Percentiles rank a stretch among this genome's conserved stretches.
phyloP scores from a whole-genome alignment of 2,888 invertebrate species.

The Linnaemya vulpina region DNA sequence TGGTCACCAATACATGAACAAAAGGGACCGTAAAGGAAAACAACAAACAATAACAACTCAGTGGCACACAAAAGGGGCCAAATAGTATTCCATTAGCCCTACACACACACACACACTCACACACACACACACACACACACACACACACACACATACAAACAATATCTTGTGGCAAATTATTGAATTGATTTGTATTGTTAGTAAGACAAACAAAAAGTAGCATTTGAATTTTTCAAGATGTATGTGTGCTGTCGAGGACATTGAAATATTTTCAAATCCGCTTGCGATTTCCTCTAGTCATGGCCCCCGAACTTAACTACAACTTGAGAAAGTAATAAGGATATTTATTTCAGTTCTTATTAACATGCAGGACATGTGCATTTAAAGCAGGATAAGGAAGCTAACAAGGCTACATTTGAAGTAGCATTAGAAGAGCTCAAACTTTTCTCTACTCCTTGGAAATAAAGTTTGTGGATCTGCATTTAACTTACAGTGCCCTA shows the following conservation, averaged over 20 bases:
- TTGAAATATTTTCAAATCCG: background rate
- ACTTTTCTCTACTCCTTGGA: background rate
- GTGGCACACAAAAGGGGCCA: background rate
- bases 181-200: conserved; percentile 7
- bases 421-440: background rate
- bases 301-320: background rate
- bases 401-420: background rate
- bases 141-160: background rate
- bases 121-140: background rate
- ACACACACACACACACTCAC: background rate
- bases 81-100: conserved; percentile 21
- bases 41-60: background rate
- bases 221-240: background rate
- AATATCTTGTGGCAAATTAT: conserved; percentile 41
- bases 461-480: too few species aligned
- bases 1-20: conserved; percentile 6
- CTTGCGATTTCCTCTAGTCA: background rate
- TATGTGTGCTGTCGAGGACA: background rate
- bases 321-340: background rate
- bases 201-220: conserved; percentile 10
- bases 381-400: background rate
- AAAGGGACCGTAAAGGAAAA: conserved; percentile 13
- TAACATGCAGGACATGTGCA: background rate
- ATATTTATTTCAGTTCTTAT: background rate
- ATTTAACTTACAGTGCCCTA: too few species aligned